Percentiles rank a stretch among this genome's conserved stretches.
These are phyloP conservation scores for Betta splendens DNA, from an alignment of 2,797 vertebrate genomes.

Conservation along the genomic window DNA sequence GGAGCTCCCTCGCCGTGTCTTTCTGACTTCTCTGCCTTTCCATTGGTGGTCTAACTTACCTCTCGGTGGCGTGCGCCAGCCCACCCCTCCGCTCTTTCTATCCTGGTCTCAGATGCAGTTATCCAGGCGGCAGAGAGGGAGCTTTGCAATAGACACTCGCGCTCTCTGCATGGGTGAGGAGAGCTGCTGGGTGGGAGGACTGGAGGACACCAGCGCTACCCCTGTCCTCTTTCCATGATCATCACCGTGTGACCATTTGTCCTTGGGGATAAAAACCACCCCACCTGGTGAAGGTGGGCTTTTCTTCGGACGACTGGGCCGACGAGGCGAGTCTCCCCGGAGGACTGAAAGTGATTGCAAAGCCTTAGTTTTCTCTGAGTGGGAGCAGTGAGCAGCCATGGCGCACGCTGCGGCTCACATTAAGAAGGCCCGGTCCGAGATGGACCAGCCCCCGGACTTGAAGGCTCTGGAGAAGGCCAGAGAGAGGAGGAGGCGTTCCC, in stretches of 20 bases:
- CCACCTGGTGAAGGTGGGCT: constrained; percentile 33
- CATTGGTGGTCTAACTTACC: constrained; percentile 64
- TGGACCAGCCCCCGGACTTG: constrained; percentile 86
- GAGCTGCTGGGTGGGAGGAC: constrained; percentile 43
- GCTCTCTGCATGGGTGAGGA: constrained; percentile 38
- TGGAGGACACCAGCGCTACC: constrained; percentile 26
- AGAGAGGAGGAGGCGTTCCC: constrained; percentile 90
- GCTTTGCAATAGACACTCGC: constrained; percentile 40
- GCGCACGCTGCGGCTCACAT: constrained; percentile 96
- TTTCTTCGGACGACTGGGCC: constrained; percentile 11
- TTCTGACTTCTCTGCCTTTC: constrained; percentile 31
- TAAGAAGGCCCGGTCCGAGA: constrained; percentile 92
- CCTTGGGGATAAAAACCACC: constrained; percentile 53
- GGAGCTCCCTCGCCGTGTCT: constrained; percentile 46
- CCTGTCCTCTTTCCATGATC: constrained; percentile 23
- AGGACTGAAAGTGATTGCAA: constrained; percentile 43
- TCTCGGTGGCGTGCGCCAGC: constrained; percentile 53
- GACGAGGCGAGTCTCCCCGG: background rate
- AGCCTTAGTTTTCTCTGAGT: constrained; percentile 17
- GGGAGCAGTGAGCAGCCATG: constrained; percentile 76
- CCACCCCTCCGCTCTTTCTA: constrained; percentile 45
- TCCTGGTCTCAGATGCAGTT: constrained; percentile 66
- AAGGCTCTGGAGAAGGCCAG: constrained; percentile 90
- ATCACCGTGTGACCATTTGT: constrained; percentile 46
- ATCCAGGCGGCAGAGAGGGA: constrained; percentile 56